Evolutionary conservation across 2,797 vertebrate species (phyloP).

Genomic region (Cichlasoma orientale): DNA sequence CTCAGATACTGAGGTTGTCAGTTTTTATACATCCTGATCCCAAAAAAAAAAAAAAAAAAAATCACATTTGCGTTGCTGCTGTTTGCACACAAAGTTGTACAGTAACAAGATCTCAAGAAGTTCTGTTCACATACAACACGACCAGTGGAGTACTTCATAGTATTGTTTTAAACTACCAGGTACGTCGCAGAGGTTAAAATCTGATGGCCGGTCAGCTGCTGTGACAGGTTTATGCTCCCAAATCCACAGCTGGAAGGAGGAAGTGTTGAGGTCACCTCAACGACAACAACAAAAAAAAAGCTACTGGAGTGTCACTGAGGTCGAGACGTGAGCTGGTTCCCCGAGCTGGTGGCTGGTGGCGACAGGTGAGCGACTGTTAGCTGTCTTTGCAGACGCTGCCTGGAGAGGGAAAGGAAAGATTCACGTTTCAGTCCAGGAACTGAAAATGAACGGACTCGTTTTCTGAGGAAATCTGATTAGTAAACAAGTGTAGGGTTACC

Average conservation of each 20-base stretch:
- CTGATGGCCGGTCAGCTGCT: not conserved
- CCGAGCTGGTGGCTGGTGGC: conserved; percentile 6
- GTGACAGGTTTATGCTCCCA: conserved; percentile 19
- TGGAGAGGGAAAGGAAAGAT: conserved; percentile 18
- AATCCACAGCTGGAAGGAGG: conserved; percentile 34
- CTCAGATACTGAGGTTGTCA: not conserved
- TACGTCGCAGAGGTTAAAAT: conserved; percentile 8
- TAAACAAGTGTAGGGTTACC: no score
- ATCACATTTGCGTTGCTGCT: conserved; percentile 1
- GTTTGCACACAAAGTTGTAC: conserved; percentile 29
- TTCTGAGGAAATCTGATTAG: no score
- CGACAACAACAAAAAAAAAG: not conserved
- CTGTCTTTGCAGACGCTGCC: conserved; percentile 73
- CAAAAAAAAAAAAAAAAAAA: not conserved
- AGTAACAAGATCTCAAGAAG: conserved; percentile 56
- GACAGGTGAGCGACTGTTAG: conserved; percentile 37
- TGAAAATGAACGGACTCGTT: not conserved
- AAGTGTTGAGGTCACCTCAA: conserved; percentile 37
- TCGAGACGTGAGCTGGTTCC: conserved; percentile 1
- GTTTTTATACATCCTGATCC: not conserved
- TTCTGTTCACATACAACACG: conserved; percentile 41
- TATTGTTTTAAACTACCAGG: conserved; percentile 13
- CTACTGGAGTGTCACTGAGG: conserved; percentile 20
- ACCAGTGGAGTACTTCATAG: conserved; percentile 33
- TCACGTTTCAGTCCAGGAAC: not conserved